Base-by-base conservation (phyloP, 2,113 vertebrate species). In the Chaetodon auriga region DNA sequence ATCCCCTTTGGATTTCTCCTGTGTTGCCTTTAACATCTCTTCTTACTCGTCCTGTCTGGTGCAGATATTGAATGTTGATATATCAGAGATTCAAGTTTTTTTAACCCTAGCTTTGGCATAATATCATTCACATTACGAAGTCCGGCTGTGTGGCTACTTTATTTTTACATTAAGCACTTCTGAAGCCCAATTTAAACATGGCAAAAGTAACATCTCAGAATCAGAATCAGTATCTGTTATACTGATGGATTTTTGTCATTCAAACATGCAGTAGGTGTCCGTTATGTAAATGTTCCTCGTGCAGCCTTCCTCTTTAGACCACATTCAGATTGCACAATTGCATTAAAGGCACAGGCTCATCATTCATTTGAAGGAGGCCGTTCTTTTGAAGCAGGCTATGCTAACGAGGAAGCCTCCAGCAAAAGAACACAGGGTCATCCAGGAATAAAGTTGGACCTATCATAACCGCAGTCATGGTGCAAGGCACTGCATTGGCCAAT, bases 1-100 rank as follows among this genome's bases (percentile, higher is more conserved):
- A 72, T 86, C 78, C 78, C 84, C 81, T 41, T 63, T 19, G 82
- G 88, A 79, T 90, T 83, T 78, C 51, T 16, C 84, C 62, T 54
- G 16, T 13, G 58, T 60, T 79, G 71, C 80, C 55, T 79, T 90
- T 53, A 76, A 86, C 55, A 61, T 82, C 54, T 75, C 51, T 49
- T 81, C 55, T 75, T 68, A 77, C 83, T 80, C 74, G 78, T 71
- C 23, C 74, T 16, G 14, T 63, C 60, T 71, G 78, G 43, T 81
- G 75, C 68, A 21, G 81, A 80, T 65, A 53, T 53, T 84, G 72
- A 71, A 68, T 68, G 75, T 55, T 74, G 72, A 81, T 80, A 84
- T 25, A 58, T 66, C 63, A 72, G 21, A 63, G 69, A 30, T 72
- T 80, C 4, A 14, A 19, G 2, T 19, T 80, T 30, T 36, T 49